These are phyloP conservation scores for Cerceris ruficornis DNA, from an alignment of 2,888 invertebrate species.

Conservation along the genomic window DNA sequence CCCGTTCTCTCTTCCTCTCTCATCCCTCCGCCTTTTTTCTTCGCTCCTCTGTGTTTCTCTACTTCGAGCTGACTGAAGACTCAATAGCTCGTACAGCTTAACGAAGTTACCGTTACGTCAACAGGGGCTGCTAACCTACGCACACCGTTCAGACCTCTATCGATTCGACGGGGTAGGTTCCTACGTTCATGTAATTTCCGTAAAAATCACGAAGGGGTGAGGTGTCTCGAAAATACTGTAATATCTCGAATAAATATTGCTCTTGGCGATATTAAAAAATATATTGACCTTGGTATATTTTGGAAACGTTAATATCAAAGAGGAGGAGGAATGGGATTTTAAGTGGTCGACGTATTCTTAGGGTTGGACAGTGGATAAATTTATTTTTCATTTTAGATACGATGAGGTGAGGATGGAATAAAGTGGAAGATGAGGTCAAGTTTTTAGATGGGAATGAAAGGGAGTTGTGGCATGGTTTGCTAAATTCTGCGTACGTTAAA, in stretches of 20 bases:
- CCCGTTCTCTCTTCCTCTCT: conserved; percentile 18
- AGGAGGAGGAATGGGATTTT: neutral
- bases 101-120: conserved; percentile 57
- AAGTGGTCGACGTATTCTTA: too few relatives aligned
- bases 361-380: too few relatives aligned
- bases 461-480: too few relatives aligned
- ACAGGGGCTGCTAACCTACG: conserved; percentile 28
- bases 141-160: conserved; percentile 17
- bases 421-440: too few relatives aligned
- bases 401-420: too few relatives aligned
- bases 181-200: neutral
- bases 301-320: neutral
- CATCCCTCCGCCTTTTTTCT: conserved; percentile 15
- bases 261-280: neutral
- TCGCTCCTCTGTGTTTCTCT: conserved; percentile 26
- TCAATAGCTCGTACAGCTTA: conserved; percentile 60
- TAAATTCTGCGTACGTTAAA: too few relatives aligned
- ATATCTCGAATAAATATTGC: neutral
- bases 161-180: conserved; percentile 17
- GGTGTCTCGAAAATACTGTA: neutral
- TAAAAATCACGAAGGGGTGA: neutral
- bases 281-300: neutral
- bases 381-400: too few relatives aligned
- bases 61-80: conserved; percentile 31
- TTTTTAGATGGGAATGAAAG: too few relatives aligned